Evolutionary conservation across 1,140 invertebrate species (phyloP), one percentile per base, ranked within the genome.

Genomic region (Drosophila repletoides): DNA sequence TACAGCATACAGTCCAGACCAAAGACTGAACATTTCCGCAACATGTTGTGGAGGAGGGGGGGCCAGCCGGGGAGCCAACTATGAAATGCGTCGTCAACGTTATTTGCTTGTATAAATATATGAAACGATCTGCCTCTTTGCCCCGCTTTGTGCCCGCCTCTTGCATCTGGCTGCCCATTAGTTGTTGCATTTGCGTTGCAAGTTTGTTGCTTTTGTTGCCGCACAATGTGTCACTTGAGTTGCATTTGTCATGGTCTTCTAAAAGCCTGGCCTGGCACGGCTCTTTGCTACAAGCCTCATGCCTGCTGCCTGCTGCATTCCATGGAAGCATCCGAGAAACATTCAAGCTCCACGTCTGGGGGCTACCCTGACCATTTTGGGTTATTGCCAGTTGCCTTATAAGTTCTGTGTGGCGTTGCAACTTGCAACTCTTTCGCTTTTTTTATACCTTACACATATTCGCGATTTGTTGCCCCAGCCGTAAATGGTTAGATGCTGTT

Each of bases 201-300:
- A 49, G 48, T 65, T 56, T 56, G 33, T 34, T 63, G 65, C 66
- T 72, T 63, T 66, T 77, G 70, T 84, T 60, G 59, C 66, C 48
- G 40, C 72, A 86, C 80, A 86, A 86, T 86, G 64, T 80, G 83
- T 80, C 80, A 86, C 80, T 86, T 80, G 80, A 86, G 80, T 86
- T 86, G 80, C 72, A 86, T 86, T 84, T 84, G 80, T 84, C 80
- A 84, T 83, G 73, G 66, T 59, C 68, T 58, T 59, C 60, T 63
- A 68, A 73, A 60, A 84, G 80, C 76, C 67, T 46, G 59, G 15
- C 17, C 15, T 38, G 12, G 14, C 34, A 38, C 40, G 19, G n/a
- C n/a, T n/a, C n/a, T n/a, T n/a, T n/a, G n/a, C n/a, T n/a, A n/a
- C n/a, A 34, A 36, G 29, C n/a, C n/a, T n/a, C n/a, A n/a, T 43